A percentile compares a stretch with the other conserved stretches of the same genome.
Evolutionary conservation across 1,140 invertebrate species (phyloP).

Genomic region (Spodoptera frugiperda): DNA sequence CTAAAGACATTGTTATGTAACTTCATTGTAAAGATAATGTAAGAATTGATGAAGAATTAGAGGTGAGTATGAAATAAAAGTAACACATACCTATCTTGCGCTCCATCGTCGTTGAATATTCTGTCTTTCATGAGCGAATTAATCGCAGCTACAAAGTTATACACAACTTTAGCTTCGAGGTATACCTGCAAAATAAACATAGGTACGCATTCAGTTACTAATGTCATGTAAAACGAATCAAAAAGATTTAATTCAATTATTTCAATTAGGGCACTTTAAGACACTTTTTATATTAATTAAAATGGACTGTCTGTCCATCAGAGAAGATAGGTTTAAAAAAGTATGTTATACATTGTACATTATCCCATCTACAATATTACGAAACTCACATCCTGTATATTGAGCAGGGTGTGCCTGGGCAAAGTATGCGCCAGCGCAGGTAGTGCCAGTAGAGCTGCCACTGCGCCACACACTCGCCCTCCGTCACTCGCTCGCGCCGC

Average conservation of each 20-base stretch:
- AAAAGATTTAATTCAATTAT: not conserved
- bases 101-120: constrained; percentile 63
- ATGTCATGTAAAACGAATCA: not conserved
- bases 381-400: constrained; percentile 86
- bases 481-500: constrained; percentile 88
- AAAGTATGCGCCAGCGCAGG: constrained; percentile 87
- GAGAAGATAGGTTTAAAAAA: too few relatives aligned
- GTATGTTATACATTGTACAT: too few relatives aligned
- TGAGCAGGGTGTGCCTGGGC: constrained; percentile 85
- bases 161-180: constrained; percentile 91
- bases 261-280: too few relatives aligned
- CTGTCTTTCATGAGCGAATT: constrained; percentile 87
- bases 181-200: constrained; percentile 86
- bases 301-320: too few relatives aligned
- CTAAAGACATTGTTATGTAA: not conserved
- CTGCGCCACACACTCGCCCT: constrained; percentile 89
- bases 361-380: not conserved
- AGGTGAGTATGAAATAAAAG: not conserved
- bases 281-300: too few relatives aligned
- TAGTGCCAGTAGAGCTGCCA: constrained; percentile 91
- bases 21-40: not conserved
- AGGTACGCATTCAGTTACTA: not conserved
- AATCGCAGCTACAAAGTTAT: constrained; percentile 91
- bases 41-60: not conserved
- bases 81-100: constrained; percentile 68